Evolutionary conservation across 2,797 vertebrate genomes (phyloP), one percentile per base, ranked within the genome.

Genomic region (Enteromius thamalakanensis): DNA sequence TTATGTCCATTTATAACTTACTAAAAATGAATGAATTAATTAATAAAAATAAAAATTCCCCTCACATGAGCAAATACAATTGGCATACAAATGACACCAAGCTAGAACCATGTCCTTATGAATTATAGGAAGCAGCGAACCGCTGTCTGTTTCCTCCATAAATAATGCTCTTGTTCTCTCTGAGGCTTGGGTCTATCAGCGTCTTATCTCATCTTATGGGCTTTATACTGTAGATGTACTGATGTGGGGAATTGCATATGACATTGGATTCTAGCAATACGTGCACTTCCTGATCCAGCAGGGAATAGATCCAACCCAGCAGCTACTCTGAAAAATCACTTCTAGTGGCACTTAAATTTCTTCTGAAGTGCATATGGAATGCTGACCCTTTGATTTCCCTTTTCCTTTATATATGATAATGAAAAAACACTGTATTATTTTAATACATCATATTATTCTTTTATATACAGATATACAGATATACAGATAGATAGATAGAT

Each of bases 301-400:
- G 58, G 70, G 10, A 51, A 64, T 53, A 15, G 23, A 9, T 40
- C 6, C 9, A 51, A 53, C 29, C 29, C 70, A 37, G 45, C 29
- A 60, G 37, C 37, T 55, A 32, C 32, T 23, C 7, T 29, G 49
- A 53, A 49, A 42, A 51, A 72, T 72, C 42, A 37, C 10, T 72
- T 72, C 19, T 17, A 81, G 80, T 49, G 21, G 21, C 42, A 51
- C 19, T 64, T 32, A 37, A 19, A 74, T 72, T 72, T 19, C 7
- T 71, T 60, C 8, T 42, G 53, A 80, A 71, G 68, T 71, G n/a
- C 23, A 60, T 71, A n/a, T 60, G 55, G 19, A 81, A 78, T 49
- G 58, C 1, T 26, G 23, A 32, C 11, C 23, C 10, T 40, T 58
- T 80, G 76, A 77, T 64, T 77, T 26, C 37, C 55, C 19, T 65